These are phyloP conservation scores for Amblyopsis hoosieri DNA, from an alignment of 2,797 vertebrate genomes.

Conservation along the genomic window DNA sequence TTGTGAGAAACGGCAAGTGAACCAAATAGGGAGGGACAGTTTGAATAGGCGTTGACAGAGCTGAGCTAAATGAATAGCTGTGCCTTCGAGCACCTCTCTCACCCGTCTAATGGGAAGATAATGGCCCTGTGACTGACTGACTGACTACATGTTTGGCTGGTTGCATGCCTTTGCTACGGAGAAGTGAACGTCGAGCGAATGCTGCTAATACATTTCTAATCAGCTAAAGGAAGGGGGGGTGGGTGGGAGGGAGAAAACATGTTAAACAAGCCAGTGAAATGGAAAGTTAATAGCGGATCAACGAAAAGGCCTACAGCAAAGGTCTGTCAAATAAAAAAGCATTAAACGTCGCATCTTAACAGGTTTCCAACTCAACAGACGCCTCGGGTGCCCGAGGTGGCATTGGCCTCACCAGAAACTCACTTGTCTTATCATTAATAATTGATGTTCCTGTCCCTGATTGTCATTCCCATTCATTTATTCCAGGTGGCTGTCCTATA, in stretches of 20 bases:
- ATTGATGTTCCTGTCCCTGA: no score
- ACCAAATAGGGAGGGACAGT: constrained; percentile 48
- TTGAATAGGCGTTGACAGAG: constrained; percentile 57
- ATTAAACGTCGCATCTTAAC: not conserved
- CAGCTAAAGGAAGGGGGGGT: not conserved
- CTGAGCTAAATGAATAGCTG: constrained; percentile 40
- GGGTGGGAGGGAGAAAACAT: not conserved
- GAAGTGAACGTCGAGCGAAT: not conserved
- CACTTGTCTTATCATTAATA: no score
- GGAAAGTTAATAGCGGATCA: not conserved
- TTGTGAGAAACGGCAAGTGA: constrained; percentile 28
- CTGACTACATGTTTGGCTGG: constrained; percentile 20
- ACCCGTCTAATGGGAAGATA: constrained; percentile 56
- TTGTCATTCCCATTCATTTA: no score
- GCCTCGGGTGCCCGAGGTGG: no score
- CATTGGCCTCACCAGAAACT: no score
- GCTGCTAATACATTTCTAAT: no score
- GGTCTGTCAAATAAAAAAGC: not conserved
- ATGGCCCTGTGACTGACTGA: constrained; percentile 30
- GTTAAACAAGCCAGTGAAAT: not conserved
- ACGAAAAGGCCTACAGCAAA: not conserved
- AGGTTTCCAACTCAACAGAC: not conserved
- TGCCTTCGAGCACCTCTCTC: constrained; percentile 48
- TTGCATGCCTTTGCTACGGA: constrained; percentile 1
- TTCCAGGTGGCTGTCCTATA: no score